A percentile compares a stretch with the other conserved stretches of the same genome.
Evolutionary conservation across 92 coral and sea anemone species (phyloP).

Genomic region (Epizoanthus stellaris): DNA sequence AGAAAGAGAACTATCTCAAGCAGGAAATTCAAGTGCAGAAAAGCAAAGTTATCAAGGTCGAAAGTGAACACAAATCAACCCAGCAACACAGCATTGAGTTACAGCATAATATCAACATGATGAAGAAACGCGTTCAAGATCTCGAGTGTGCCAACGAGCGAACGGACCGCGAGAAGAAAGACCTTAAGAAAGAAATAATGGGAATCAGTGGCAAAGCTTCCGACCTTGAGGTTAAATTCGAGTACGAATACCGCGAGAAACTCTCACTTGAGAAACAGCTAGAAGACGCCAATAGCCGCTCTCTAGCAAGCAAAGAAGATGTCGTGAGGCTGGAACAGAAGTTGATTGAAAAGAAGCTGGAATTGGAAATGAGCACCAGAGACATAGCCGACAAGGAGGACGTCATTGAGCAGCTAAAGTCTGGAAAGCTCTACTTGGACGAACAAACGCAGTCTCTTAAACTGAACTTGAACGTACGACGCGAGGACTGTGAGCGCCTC

Average conservation of each 20-base stretch:
- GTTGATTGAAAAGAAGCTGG: slow-evolving; percentile 81
- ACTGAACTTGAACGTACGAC: slow-evolving; percentile 71
- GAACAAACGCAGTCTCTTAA: slow-evolving; percentile 87
- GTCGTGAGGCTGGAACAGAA: slow-evolving; percentile 89
- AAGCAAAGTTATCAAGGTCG: slow-evolving; percentile 75
- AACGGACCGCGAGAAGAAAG: slow-evolving; percentile 82
- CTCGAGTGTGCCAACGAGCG: slow-evolving; percentile 73
- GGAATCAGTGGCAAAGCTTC: slow-evolving; percentile 74
- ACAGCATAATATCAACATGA: slow-evolving; percentile 86
- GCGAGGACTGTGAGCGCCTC: slow-evolving; percentile 86
- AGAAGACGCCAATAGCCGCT: slow-evolving; percentile 81
- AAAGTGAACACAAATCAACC: slow-evolving; percentile 81
- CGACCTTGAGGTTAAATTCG: slow-evolving; percentile 92
- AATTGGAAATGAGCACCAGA: slow-evolving; percentile 70
- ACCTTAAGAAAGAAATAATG: slow-evolving; percentile 77
- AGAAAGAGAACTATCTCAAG: slow-evolving; percentile 77
- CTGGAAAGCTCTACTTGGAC: slow-evolving; percentile 80
- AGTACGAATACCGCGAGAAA: slow-evolving; percentile 93
- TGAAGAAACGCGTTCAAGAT: slow-evolving; percentile 83
- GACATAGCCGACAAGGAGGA: slow-evolving; percentile 88
- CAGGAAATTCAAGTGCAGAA: slow-evolving; percentile 85
- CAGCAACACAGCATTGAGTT: slow-evolving; percentile 90
- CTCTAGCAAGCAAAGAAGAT: slow-evolving; percentile 77
- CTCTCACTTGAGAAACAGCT: slow-evolving; percentile 83
- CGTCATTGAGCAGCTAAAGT: slow-evolving; percentile 72